phyloP scores from a whole-genome alignment of 1,140 invertebrate species.

The Meteorus sp. region DNA sequence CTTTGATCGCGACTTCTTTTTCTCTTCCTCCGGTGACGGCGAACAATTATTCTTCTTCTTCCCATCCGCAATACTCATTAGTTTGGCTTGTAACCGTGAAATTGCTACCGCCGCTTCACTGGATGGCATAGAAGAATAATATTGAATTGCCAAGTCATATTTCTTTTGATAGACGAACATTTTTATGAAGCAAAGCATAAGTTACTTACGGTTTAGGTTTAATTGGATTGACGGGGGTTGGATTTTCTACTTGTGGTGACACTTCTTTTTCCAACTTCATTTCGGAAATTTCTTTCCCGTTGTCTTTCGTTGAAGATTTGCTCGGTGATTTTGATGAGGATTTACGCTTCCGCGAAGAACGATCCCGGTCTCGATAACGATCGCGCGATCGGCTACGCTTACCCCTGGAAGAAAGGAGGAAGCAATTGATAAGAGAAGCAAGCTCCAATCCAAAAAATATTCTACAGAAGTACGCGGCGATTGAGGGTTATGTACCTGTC shows the following conservation, averaged over 20 bases:
- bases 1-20: conserved; percentile 48
- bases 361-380: conserved; percentile 57
- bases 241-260: conserved; percentile 52
- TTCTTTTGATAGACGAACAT: conserved; percentile 2
- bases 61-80: conserved; percentile 64
- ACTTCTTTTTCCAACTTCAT: conserved; percentile 52
- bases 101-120: conserved; percentile 60
- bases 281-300: conserved; percentile 48
- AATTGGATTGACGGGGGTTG: conserved; percentile 50
- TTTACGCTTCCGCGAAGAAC: conserved; percentile 51
- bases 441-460: too few relatives aligned
- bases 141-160: conserved; percentile 9
- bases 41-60: conserved; percentile 56
- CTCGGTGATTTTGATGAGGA: conserved; percentile 53
- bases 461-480: too few relatives aligned
- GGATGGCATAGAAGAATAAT: conserved; percentile 20
- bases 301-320: conserved; percentile 48
- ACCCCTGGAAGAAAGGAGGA: conserved; percentile 37
- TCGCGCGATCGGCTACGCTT: conserved; percentile 61
- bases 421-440: too few relatives aligned
- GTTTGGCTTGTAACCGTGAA: conserved; percentile 63
- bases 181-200: not conserved
- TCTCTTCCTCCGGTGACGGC: conserved; percentile 45
- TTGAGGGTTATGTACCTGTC: conserved; percentile 51
- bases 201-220: conserved; percentile 57